phyloP scores from a whole-genome alignment of 2,888 invertebrate genomes.

The Drosophila algonquin region DNA sequence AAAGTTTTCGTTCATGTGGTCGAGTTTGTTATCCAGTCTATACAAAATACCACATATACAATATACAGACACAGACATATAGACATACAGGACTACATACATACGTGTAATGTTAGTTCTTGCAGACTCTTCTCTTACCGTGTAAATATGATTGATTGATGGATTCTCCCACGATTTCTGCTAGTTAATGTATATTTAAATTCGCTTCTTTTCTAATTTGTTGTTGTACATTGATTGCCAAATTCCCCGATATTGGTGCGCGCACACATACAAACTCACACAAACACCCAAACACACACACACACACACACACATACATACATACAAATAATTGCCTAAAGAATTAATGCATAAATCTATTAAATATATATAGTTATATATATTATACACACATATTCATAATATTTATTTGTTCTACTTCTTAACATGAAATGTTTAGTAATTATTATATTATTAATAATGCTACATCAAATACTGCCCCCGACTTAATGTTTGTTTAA shows the following conservation, averaged over 20 bases:
- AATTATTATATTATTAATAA: constrained; percentile 62
- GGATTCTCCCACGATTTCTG: constrained; percentile 36
- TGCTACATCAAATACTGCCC: constrained; percentile 77
- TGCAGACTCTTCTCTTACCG: constrained; percentile 30
- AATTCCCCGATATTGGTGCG: constrained; percentile 44
- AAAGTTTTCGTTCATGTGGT: constrained; percentile 57
- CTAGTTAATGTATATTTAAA: constrained; percentile 37
- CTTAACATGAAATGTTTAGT: constrained; percentile 71
- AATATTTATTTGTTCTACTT: constrained; percentile 80
- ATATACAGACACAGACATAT: background rate
- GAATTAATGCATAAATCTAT: constrained; percentile 48
- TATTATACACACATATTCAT: constrained; percentile 49
- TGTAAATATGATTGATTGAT: constrained; percentile 43
- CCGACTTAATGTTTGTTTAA: constrained; percentile 74
- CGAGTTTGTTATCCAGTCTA: constrained; percentile 64
- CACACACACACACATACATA: constrained; percentile 11
- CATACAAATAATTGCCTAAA: constrained; percentile 55
- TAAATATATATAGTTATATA: constrained; percentile 34
- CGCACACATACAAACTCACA: constrained; percentile 25
- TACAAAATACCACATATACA: constrained; percentile 9
- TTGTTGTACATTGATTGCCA: constrained; percentile 49
- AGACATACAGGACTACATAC: background rate
- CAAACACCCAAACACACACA: too few species aligned
- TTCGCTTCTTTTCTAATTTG: constrained; percentile 40
- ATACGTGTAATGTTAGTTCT: constrained; percentile 8